phyloP scores from a whole-genome alignment of 1,140 invertebrate genomes.

The Mamestra configurata region DNA sequence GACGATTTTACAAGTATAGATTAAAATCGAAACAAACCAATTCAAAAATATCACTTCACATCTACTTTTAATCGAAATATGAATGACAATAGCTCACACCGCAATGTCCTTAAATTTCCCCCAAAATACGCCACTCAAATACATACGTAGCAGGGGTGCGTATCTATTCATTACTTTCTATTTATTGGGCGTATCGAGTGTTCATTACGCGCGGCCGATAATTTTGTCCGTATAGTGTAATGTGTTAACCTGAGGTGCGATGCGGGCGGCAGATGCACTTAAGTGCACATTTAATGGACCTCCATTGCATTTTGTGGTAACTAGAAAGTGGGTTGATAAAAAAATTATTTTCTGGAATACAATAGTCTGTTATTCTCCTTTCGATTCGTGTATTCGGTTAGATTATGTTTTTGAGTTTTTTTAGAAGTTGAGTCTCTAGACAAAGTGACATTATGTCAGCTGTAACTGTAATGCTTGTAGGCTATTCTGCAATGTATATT shows the following conservation, averaged over 20 bases:
- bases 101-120: too few relatives aligned
- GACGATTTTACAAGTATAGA: too few relatives aligned
- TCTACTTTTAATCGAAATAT: not conserved
- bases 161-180: constrained; percentile 51
- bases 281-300: constrained; percentile 12
- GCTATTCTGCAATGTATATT: too few relatives aligned
- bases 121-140: constrained; percentile 1
- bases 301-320: not conserved
- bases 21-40: too few relatives aligned
- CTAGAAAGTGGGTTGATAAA: constrained; percentile 1
- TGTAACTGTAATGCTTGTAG: too few relatives aligned
- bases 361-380: not conserved
- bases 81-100: too few relatives aligned
- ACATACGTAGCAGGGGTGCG: not conserved
- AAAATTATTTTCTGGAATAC: constrained; percentile 9
- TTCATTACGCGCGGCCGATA: constrained; percentile 38
- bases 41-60: not conserved
- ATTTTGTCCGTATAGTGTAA: not conserved
- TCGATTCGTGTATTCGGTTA: not conserved
- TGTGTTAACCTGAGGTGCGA: constrained; percentile 44
- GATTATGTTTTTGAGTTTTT: not conserved
- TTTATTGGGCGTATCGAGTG: constrained; percentile 56
- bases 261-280: constrained; percentile 65
- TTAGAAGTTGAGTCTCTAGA: too few relatives aligned
- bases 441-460: too few relatives aligned